Evolutionary conservation across 1,140 invertebrate species (phyloP), one percentile per base, ranked within the genome.

Genomic region (Formica exsecta): DNA sequence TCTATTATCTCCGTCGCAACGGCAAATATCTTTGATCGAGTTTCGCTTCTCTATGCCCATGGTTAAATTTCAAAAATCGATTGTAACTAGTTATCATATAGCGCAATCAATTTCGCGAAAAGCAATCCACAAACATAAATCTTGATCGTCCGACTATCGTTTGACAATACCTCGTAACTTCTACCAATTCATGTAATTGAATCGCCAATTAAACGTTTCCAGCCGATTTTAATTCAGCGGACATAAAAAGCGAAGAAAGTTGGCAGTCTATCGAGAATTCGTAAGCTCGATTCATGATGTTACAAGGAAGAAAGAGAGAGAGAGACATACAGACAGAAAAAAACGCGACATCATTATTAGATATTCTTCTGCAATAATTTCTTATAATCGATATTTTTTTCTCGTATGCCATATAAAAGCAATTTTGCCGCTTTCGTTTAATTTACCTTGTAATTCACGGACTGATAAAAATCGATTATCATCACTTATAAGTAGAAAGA

Each of bases 131-230:
- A 74, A 81, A 83, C 79, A 83, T 83, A 74, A 83, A 83, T 73
- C 54, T 81, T 61, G 54, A 22, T 71, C 36, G 51, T n/a, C 38
- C 16, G 79, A 81, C 25, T 61, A 81, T 81, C 66, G 68, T 54
- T 54, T 36, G 54, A 61, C 79, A 61, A 25, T 19, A 11, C 65
- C 54, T 73, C 51, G 54, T 51, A 61, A 73, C 68, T 73, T 59
- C 38, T 51, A 81, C 61, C 79, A 44, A 71, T 81, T 73, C 66
- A 38, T 54, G 54, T 83, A 73, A 83, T 83, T 83, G 38, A 83
- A 83, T 83, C 41, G 68, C 68, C 79, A 83, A 83, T 83, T 83
- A 83, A 81, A 81, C 79, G 68, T 61, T 74, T 48, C 68, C 68
- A 73, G 54, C 16, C 38, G 19, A n/a, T 61, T 81, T 71, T 81